Conservation (phyloP, 1,140 invertebrate species). For the Nymphalis io region DNA sequence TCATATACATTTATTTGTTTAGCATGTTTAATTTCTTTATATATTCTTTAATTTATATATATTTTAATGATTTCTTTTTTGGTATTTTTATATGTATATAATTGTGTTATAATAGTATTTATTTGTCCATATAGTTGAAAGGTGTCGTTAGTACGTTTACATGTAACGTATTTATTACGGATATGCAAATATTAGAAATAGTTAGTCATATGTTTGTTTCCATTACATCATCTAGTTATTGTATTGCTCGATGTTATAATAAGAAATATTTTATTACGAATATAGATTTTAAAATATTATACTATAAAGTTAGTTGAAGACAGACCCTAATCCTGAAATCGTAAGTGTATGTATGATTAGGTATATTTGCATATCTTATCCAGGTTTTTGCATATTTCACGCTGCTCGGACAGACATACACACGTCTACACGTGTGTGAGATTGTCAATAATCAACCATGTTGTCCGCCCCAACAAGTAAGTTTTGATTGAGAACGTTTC, state of each 20-base stretch:
- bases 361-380: conserved; percentile 26
- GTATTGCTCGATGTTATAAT: not conserved
- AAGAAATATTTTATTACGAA: too few relatives aligned
- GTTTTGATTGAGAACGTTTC: conserved; percentile 60
- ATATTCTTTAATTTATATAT: not conserved
- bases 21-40: not conserved
- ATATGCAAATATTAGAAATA: not conserved
- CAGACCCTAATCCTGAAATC: too few relatives aligned
- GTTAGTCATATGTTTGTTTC: not conserved
- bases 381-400: conserved; percentile 68
- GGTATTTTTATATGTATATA: not conserved
- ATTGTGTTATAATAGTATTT: not conserved
- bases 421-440: conserved; percentile 93
- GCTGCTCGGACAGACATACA: conserved; percentile 89
- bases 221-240: not conserved
- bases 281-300: too few relatives aligned
- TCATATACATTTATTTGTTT: not conserved
- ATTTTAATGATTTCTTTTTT: not conserved
- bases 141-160: not conserved
- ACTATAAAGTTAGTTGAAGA: too few relatives aligned
- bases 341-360: not conserved
- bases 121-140: not conserved
- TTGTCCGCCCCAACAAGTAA: conserved; percentile 89
- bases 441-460: conserved; percentile 89
- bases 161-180: not conserved